Evolutionary conservation across 2,113 vertebrate genomes (phyloP).

Genomic region (Scomber colias): DNA sequence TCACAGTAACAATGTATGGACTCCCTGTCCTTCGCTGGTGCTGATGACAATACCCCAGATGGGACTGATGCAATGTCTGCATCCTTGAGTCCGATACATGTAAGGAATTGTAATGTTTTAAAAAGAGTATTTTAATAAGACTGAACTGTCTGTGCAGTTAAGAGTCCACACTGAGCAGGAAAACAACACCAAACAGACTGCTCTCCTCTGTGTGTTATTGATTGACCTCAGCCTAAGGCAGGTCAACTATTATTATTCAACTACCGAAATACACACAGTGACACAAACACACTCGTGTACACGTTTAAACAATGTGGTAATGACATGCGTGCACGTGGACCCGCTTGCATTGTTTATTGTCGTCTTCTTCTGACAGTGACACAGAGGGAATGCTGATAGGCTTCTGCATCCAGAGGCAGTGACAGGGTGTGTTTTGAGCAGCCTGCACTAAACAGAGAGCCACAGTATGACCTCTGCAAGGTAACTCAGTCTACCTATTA

Average conservation of each 20-base stretch:
- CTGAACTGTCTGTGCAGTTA: not conserved
- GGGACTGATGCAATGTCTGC: not conserved
- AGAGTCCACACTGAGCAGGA: not conserved
- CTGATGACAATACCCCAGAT: not conserved
- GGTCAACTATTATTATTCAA: constrained; percentile 39
- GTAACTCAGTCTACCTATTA: constrained; percentile 36
- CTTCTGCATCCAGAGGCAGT: not conserved
- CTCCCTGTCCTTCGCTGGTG: not conserved
- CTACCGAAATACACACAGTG: not conserved
- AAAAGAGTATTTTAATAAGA: not conserved
- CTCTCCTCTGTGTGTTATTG: constrained; percentile 50
- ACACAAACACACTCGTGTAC: not conserved
- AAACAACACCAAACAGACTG: not conserved
- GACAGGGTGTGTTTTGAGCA: constrained; percentile 22
- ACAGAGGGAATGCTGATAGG: constrained; percentile 6
- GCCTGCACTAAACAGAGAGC: constrained; percentile 4
- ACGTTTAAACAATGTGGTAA: not conserved
- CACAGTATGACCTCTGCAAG: constrained; percentile 30
- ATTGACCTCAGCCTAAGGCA: constrained; percentile 38
- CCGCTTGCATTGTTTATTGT: constrained; percentile 5
- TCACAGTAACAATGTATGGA: not conserved
- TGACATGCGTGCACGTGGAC: not conserved
- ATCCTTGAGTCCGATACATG: not conserved
- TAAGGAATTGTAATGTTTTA: constrained; percentile 10
- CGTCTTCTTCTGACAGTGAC: not conserved